Base-by-base conservation (phyloP, 1,140 invertebrate genomes). In the Bombus waltoni region DNA sequence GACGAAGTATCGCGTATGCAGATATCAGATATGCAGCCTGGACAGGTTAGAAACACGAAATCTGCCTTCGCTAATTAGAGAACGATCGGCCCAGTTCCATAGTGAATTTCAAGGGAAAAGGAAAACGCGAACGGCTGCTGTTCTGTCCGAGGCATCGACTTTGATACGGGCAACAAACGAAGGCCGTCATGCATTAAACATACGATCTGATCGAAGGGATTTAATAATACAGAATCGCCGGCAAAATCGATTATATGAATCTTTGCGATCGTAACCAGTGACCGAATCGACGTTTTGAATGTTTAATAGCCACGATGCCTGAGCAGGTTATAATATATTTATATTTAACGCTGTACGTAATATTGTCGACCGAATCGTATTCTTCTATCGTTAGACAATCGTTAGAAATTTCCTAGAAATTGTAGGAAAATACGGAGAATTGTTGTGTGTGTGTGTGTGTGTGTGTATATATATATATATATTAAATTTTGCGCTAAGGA, bases 151-250 rank as follows among this genome's bases (percentile, higher is more conserved):
- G 22, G 75, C 22, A 77, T 81, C 71, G 83, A 35, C 70, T 80
- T 81, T 35, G 53, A 62, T 68, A 42, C 70, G 44, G 13, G 3
- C 35, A 42, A 68, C 62, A 70, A 81, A 53, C 83, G 71, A 25
- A 71, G 47, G 32, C 28, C 68, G n/a, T 38, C 59, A 74, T 85
- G 79, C 71, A 81, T 85, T 81, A 85, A 68, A 75, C 84, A 85
- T 85, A 13, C 78, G 44, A 38, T 3, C 38, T 35, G 84, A 74
- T 85, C 78, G 84, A 75, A 70, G 44, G 47, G 78, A 81, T 81
- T 85, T 81, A 81, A 81, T 85, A 85, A 85, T 85, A 78, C 68
- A 85, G 68, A 59, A 81, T 57, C 22, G 57, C 44, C 47, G 53
- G 53, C 13, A 65, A 38, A 44, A 9, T 66, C 78, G 78, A 75